These are phyloP conservation scores for Stigmatopora argus DNA, from an alignment of 2,113 vertebrate species.

Conservation along the genomic window DNA sequence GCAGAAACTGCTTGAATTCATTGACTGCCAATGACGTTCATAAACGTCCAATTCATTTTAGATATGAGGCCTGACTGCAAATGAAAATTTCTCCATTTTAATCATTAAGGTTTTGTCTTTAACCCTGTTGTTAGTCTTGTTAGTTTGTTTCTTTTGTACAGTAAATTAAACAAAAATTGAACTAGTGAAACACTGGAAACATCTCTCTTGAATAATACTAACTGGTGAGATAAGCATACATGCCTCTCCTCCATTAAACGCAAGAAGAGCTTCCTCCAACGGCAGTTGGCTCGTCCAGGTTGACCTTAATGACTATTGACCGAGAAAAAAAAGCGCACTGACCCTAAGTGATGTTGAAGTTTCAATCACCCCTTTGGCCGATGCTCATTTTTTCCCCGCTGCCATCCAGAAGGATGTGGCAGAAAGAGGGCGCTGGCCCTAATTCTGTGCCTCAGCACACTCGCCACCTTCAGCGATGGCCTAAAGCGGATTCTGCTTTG, in stretches of 20 bases:
- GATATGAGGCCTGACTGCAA: no score
- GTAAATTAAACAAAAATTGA: no score
- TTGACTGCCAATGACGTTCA: no score
- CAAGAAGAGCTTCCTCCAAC: constrained; percentile 9
- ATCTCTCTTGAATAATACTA: not conserved
- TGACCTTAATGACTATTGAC: constrained; percentile 57
- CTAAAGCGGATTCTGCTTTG: not conserved
- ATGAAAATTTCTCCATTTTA: no score
- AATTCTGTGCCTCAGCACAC: not conserved
- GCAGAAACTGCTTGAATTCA: no score
- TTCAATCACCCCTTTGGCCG: constrained; percentile 24
- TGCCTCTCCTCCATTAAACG: not conserved
- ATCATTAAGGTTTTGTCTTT: no score
- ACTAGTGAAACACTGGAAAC: not conserved
- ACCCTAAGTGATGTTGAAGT: constrained; percentile 26
- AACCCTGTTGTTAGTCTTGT: no score
- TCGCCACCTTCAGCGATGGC: not conserved
- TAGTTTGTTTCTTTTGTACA: no score
- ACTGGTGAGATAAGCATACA: not conserved
- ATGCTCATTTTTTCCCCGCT: not conserved
- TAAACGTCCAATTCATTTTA: no score
- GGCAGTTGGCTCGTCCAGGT: constrained; percentile 28
- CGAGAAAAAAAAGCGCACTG: constrained; percentile 14
- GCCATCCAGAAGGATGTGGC: not conserved
- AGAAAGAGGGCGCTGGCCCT: constrained; percentile 4